Base-by-base conservation (phyloP, 2,113 vertebrate species). In the Pedionomus torquatus region DNA sequence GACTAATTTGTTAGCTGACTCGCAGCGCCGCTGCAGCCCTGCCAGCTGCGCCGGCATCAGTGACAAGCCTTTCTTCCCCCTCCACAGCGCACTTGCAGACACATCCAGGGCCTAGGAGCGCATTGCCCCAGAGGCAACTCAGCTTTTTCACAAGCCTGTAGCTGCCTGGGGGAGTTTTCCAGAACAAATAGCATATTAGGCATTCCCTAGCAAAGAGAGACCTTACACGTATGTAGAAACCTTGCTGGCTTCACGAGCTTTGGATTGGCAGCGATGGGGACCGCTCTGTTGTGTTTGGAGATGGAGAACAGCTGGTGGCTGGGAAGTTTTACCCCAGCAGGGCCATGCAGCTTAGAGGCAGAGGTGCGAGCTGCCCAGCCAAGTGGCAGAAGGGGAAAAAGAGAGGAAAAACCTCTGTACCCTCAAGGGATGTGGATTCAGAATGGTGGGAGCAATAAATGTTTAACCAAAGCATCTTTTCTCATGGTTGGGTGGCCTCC, bases 1-100 rank as follows among this genome's bases (percentile, higher is more conserved):
- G 81, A 85, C 94, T 95, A 95, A 92, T 97, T 97, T 97, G 89
- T 95, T 95, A 92, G 74, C 86, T 95, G 65, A 7, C 92, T 95
- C 16, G 1, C 86, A 89, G 86, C 95, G 96, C 91, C 65, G 94
- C 90, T 95, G 94, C 89, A 95, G 95, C 70, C n/a, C 57, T 95
- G 94, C 94, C 94, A 85, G 92, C 94, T 95, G 91, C 1, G 2
- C 81, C 72, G 77, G 88, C 76, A 92, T 94, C 92, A 64, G 55
- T 90, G 95, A 95, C 93, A 96, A 95, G 85, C 76, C 88, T 97
- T 96, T 96, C 80, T 97, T 97, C 90, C 1, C 0, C 72, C 83
- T 94, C 95, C 88, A 92, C 71, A 92, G 92, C 71, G 28, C 76
- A 60, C 88, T 94, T 51, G 60, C 85, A 96, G 95, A 83, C 92